Conservation (phyloP, 2,113 vertebrate genomes). For the Rhinopithecus roxellana region DNA sequence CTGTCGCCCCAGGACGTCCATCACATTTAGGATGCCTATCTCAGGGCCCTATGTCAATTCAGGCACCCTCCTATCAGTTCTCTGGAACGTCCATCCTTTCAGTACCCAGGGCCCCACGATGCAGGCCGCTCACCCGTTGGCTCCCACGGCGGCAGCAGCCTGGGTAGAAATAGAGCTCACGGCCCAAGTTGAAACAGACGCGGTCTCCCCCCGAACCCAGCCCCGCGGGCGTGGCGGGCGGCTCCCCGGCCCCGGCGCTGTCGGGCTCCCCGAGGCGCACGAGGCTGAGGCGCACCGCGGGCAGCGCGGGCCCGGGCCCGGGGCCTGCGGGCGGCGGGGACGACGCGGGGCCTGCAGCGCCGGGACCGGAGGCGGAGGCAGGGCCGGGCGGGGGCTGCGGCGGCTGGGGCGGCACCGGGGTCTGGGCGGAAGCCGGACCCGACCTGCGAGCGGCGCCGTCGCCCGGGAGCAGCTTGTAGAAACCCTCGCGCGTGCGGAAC, state of each 20-base stretch:
- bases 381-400: constrained; percentile 81
- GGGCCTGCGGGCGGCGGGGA: constrained; percentile 78
- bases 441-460: constrained; percentile 86
- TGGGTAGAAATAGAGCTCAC: constrained; percentile 93
- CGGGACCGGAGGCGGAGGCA: constrained; percentile 81
- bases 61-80: background rate
- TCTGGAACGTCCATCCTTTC: background rate
- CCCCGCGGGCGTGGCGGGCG: constrained; percentile 72
- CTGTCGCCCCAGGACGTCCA: background rate
- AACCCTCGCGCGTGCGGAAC: constrained; percentile 94
- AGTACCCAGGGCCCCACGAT: background rate
- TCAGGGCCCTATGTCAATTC: background rate
- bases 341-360: constrained; percentile 66
- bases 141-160: constrained; percentile 82
- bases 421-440: constrained; percentile 82
- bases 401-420: constrained; percentile 82
- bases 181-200: constrained; percentile 94
- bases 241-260: constrained; percentile 61
- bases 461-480: constrained; percentile 93
- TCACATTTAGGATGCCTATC: background rate
- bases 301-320: constrained; percentile 87
- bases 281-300: constrained; percentile 92
- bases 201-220: constrained; percentile 90
- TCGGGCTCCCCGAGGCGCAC: constrained; percentile 92
- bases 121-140: constrained; percentile 68